Base-by-base conservation (phyloP, 2,888 invertebrate genomes). In the Oscheius sp. region DNA sequence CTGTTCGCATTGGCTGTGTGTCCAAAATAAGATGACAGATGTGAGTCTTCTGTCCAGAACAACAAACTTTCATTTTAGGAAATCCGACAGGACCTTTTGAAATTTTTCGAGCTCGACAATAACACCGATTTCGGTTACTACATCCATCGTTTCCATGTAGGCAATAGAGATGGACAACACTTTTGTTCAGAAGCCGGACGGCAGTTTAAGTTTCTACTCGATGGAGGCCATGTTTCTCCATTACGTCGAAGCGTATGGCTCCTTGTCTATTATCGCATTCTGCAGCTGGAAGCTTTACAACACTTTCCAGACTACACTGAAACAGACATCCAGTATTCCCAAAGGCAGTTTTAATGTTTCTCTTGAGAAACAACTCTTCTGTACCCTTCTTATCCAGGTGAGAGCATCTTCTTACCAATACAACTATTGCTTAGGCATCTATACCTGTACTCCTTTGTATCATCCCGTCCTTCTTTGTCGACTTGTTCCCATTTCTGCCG, bases 1-100 rank as follows among this genome's bases (percentile, higher is more conserved):
- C 48, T 63, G 63, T 29, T 63, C 63, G 48, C 63, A 63, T 48
- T 63, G n/a, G n/a, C 47, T 63, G 10, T 63, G 63, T 48, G 48
- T 48, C 1, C 21, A 21, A n/a, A 63, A 63, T 29, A 2, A 10
- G 47, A 63, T 63, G 21, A 29, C 63, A 5, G 13, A 10, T 7
- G 63, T 63, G 10, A 48, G 5, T 29, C 13, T 47, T 3, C 11
- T 21, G 11, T 35, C 2, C 33, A 60, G 13, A 10, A 29, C 9
- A 11, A 21, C 11, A 35, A 35, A 48, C 2, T 48, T 47, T 48
- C 48, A 5, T 63, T 35, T 50, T 53, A 63, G 63, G 63, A 63
- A 47, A 5, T 63, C 21, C 21, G 47, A 9, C 21, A 48, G 2
- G 63, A 63, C 5, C 11, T 63, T 21, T 47, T 48, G n/a, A 21